These are phyloP conservation scores for Capra hircus DNA, from an alignment of 2,113 vertebrate genomes.

Conservation along the genomic window DNA sequence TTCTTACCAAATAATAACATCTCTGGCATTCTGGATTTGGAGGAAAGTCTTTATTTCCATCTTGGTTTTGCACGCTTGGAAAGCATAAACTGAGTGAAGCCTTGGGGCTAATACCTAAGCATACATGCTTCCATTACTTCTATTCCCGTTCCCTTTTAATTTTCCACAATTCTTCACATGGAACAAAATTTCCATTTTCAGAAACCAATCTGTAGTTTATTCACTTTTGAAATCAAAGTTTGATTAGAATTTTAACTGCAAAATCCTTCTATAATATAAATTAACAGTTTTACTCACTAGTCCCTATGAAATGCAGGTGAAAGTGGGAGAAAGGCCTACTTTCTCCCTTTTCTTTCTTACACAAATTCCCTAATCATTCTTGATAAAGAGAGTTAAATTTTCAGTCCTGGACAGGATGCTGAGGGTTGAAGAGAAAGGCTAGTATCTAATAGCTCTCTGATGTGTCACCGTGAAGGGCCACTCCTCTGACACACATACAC, in stretches of 20 bases:
- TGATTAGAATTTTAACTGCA: not conserved
- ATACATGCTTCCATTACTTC: not conserved
- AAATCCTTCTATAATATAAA: not conserved
- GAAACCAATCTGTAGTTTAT: not conserved
- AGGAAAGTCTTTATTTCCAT: slow-evolving; percentile 33
- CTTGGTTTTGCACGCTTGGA: slow-evolving; percentile 11
- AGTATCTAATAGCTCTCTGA: not conserved
- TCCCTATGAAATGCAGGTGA: not conserved
- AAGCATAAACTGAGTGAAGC: not conserved
- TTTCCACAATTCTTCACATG: not conserved
- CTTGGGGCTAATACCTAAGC: not conserved
- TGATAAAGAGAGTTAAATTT: not conserved
- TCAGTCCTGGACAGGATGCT: not conserved
- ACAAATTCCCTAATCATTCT: not conserved
- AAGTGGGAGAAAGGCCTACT: not conserved
- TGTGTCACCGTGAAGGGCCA: not conserved
- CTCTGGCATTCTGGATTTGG: slow-evolving; percentile 45
- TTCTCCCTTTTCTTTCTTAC: not conserved
- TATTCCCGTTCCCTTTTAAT: not conserved
- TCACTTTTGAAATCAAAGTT: slow-evolving; percentile 16
- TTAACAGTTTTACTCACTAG: not conserved
- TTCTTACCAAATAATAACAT: slow-evolving; percentile 61
- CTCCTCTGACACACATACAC: not conserved
- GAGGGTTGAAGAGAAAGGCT: not conserved
- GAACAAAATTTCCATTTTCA: not conserved